A percentile compares a stretch with the other conserved stretches of the same genome.
phyloP scores from a whole-genome alignment of 2,113 vertebrate genomes.

The Podiceps cristatus region DNA sequence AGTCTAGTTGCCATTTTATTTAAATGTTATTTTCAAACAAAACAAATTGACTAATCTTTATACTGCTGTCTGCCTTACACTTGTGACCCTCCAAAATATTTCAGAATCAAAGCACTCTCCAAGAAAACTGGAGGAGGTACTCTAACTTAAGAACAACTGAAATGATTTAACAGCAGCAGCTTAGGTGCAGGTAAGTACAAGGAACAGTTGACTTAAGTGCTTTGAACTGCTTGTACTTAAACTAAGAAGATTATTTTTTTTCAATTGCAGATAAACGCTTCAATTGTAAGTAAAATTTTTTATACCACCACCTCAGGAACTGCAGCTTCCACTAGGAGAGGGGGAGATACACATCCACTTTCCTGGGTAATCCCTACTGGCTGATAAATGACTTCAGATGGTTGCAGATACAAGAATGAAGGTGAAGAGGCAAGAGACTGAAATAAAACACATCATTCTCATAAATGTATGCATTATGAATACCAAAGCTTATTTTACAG shows the following conservation, averaged over 20 bases:
- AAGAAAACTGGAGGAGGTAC: not conserved
- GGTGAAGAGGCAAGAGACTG: slow-evolving; percentile 77
- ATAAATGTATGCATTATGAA: not conserved
- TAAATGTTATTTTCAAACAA: not conserved
- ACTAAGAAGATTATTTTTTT: not conserved
- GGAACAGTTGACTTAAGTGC: fast-evolving
- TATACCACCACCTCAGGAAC: slow-evolving; percentile 75
- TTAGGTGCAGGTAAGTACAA: not conserved
- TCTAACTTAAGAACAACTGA: not conserved
- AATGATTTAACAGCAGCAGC: not conserved
- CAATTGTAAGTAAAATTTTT: not conserved
- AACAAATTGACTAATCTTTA: not conserved
- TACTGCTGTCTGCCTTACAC: not conserved
- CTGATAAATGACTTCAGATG: slow-evolving; percentile 80
- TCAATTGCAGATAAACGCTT: not conserved
- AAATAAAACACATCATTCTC: slow-evolving; percentile 40
- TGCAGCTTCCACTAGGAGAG: slow-evolving; percentile 76
- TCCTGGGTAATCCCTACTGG: slow-evolving; percentile 78
- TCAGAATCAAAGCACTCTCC: not conserved
- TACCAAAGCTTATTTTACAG: not conserved
- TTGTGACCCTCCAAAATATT: not conserved
- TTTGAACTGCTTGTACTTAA: not conserved
- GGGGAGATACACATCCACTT: slow-evolving; percentile 68
- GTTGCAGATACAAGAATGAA: slow-evolving; percentile 76
- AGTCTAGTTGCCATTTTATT: not conserved